Base-by-base conservation (phyloP, 2,113 vertebrate species). In the Hippocampus comes region DNA sequence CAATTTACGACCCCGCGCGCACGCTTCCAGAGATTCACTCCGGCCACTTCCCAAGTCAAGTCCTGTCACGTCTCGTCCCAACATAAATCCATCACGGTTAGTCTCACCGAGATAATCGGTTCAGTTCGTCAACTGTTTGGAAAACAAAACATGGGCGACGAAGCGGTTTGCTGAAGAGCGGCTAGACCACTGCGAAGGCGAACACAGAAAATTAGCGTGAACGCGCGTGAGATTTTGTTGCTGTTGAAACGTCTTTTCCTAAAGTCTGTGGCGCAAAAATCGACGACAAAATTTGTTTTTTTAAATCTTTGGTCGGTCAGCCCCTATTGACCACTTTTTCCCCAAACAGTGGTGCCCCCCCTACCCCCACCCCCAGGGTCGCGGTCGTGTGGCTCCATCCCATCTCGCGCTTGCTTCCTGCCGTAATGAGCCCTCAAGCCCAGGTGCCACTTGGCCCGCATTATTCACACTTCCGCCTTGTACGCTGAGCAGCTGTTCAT, bases 401-500 rank as follows among this genome's bases (percentile, higher is more conserved):
- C 70, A 72, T 82, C 71, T 74, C 59, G 59, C 70, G 78, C 83
- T 82, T 67, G 82, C 80, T 80, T 84, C 70, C 85, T 84, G 89
- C 83, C 88, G 48, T 89, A 88, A 88, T 88, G 87, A 87, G 82
- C 74, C 80, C 34, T 71, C 84, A 71, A 75, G 83, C 86, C 85
- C 83, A 89, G 85, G 88, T 89, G 88, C 87, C 87, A 80, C 82
- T 89, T 82, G 20, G 30, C 21, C 34, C 51, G 21, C 21, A 42
- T 69, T 56, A 69, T 69, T 56, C 67, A 69, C 84, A 88, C 83
- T 82, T 87, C 84, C 79, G 86, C 79, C 85, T 86, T 87, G 85
- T 89, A 88, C 89, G 78, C 77, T 27, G 77, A 89, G 88, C 89
- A 90, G 83, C 87, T 91, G 90, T 89, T 90, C 83, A 81, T 69